Evolutionary conservation across 2,113 vertebrate species (phyloP).

Genomic region (Semnornis frantzii): DNA sequence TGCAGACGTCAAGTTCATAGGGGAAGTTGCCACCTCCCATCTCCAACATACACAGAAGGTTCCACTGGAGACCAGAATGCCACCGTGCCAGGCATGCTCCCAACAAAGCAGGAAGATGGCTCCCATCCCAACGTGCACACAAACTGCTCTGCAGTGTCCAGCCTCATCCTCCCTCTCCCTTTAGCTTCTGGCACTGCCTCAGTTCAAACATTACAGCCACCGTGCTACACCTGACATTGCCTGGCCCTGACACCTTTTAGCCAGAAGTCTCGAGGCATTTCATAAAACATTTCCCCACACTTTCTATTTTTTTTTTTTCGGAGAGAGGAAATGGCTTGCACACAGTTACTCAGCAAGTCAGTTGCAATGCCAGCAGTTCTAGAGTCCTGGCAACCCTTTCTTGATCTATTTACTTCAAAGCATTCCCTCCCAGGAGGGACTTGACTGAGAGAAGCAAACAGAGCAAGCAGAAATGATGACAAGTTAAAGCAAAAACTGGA

Average conservation of each 20-base stretch:
- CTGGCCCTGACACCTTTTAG: background rate
- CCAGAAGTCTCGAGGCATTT: background rate
- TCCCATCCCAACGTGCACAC: background rate
- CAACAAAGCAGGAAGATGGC: background rate
- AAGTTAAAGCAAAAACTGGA: background rate
- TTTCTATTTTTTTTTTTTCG: background rate
- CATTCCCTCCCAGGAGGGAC: background rate
- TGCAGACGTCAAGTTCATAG: background rate
- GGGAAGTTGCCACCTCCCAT: background rate
- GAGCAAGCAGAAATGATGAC: background rate
- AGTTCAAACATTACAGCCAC: background rate
- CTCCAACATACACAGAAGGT: background rate
- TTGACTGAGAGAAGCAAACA: background rate
- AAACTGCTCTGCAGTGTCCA: fast-evolving
- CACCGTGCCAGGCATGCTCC: background rate
- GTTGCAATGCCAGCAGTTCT: background rate
- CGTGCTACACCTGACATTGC: fast-evolving
- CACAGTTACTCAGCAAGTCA: background rate
- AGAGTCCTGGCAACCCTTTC: background rate
- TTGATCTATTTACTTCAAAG: background rate
- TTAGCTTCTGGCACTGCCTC: background rate
- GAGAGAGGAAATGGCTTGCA: background rate
- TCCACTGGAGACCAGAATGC: background rate
- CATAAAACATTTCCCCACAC: background rate
- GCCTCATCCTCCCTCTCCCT: background rate